phyloP scores from a whole-genome alignment of 2,797 vertebrate species.

The Hybognathus amarus region DNA sequence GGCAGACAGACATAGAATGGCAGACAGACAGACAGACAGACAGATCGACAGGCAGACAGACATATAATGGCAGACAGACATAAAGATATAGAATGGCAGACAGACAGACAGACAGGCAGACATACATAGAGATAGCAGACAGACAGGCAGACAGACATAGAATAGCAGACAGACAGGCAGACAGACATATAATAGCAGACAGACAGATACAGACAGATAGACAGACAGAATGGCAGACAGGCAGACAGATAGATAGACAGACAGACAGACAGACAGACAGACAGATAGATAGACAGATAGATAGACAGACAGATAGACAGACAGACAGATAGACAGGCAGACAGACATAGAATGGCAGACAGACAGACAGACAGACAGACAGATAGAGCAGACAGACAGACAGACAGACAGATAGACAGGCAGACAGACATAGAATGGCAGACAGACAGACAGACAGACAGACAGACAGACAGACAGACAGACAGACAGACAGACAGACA shows the following conservation, averaged over 20 bases:
- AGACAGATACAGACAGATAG: not conserved
- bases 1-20: too few relatives aligned
- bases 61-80: too few relatives aligned
- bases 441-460: not conserved
- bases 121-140: too few relatives aligned
- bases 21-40: too few relatives aligned
- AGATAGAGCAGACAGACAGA: not conserved
- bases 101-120: not conserved
- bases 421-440: too few relatives aligned
- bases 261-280: not conserved
- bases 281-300: not conserved
- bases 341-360: not conserved
- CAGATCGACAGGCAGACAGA: too few relatives aligned
- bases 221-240: not conserved
- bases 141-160: not conserved
- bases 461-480: not conserved
- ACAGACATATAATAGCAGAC: not conserved
- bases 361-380: not conserved
- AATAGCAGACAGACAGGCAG: rapidly evolving
- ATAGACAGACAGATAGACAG: not conserved
- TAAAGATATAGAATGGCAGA: not conserved
- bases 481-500: rapidly evolving
- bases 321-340: not conserved
- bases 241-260: rapidly evolving
- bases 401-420: too few relatives aligned